Evolutionary conservation across 2,113 vertebrate species (phyloP), one percentile per base, ranked within the genome.

Genomic region (Edolisoma coerulescens): DNA sequence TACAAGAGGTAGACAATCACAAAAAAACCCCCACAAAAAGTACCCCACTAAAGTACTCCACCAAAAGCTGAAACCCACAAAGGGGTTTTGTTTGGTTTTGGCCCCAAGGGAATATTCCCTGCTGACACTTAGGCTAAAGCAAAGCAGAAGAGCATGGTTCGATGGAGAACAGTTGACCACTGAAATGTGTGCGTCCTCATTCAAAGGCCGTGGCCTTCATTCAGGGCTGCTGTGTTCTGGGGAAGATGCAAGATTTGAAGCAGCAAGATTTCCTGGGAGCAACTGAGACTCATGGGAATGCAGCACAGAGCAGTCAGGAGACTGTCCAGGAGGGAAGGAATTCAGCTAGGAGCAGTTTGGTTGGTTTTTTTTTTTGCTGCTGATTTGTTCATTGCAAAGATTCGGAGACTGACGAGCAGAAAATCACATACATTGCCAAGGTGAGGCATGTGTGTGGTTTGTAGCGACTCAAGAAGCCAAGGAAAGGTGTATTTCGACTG

Each of bases 371-470:
- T 39, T 39, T 81, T 20, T 50, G 6, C 33, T 63, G 24, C 26
- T 23, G 23, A 6, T 75, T 67, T 85, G 30, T 57, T 54, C 60
- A 35, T 22, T n/a, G 60, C 45, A 82, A 67, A 70, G 60, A 42
- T 6, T 0, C 6, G 13, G 19, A 71, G 19, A 50, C 10, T 37
- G 39, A 33, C 0, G 2, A 81, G 35, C 35, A 64, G 53, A 44
- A 41, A 67, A 75, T 37, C 32, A 14, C n/a, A 50, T 9, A 6
- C 11, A 8, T 0, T 21, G 13, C 37, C 74, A 82, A 5, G 42
- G 42, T 79, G 45, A 60, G 44, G 33, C 27, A 30, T 1, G 3
- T 2, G 22, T 15, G 54, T 41, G 41, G 41, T 41, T 39, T 56
- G 39, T 3, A 64, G 45, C 20, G 27, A 61, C 65, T 75, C 37